phyloP scores from a whole-genome alignment of 2,888 invertebrate genomes.

The Agrochola circellaris region DNA sequence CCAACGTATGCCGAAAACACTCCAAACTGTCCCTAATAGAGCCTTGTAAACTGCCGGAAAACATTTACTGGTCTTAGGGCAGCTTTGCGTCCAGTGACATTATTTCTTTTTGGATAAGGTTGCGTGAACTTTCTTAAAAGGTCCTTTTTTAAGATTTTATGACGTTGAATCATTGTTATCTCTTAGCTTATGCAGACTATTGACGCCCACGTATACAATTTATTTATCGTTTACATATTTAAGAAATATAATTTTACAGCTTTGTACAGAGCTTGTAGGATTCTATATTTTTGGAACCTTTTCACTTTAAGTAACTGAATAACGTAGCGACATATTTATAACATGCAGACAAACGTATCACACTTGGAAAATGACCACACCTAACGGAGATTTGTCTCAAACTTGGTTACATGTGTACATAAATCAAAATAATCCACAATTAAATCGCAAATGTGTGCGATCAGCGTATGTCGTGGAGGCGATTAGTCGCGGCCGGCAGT shows the following conservation, averaged over 20 bases:
- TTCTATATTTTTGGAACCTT: too few relatives aligned
- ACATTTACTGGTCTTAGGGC: slow-evolving; percentile 53
- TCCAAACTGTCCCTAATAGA: slow-evolving; percentile 53
- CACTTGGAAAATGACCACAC: background rate
- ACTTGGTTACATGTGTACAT: slow-evolving; percentile 39
- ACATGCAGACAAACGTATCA: background rate
- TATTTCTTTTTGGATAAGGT: slow-evolving; percentile 15
- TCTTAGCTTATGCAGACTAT: background rate
- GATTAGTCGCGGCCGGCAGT: slow-evolving; percentile 77
- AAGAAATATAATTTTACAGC: background rate
- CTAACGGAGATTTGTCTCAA: background rate
- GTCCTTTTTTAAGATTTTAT: background rate
- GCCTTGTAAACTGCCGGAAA: slow-evolving; percentile 48
- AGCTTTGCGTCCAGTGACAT: slow-evolving; percentile 55
- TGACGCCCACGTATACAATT: background rate
- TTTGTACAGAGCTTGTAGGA: background rate
- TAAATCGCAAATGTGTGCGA: slow-evolving; percentile 65
- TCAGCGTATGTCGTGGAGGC: slow-evolving; percentile 65
- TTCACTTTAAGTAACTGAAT: background rate
- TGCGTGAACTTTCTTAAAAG: background rate
- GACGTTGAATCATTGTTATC: background rate
- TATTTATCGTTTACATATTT: background rate
- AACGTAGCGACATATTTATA: background rate
- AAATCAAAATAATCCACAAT: slow-evolving; percentile 60
- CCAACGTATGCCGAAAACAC: slow-evolving; percentile 66